Percentiles rank a stretch among this genome's conserved stretches.
phyloP scores from a whole-genome alignment of 2,113 vertebrate species.

The Hyla sarda region DNA sequence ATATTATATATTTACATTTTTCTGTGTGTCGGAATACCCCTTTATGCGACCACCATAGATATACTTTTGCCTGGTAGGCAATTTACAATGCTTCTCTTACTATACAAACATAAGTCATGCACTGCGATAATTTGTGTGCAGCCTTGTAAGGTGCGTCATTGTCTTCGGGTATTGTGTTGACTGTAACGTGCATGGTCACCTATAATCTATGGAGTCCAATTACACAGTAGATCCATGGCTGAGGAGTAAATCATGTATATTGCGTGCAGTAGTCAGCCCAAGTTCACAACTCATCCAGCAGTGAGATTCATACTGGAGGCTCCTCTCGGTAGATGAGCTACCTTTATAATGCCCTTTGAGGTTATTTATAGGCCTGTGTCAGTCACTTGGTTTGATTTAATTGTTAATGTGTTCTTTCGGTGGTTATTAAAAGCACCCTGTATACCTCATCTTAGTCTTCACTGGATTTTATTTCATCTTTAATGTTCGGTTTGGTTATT shows the following conservation, averaged over 20 bases:
- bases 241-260: not conserved
- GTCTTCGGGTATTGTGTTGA: too few relatives aligned
- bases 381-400: conserved; percentile 34
- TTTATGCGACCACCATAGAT: too few relatives aligned
- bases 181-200: not conserved
- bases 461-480: conserved; percentile 42
- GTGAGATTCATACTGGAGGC: not conserved
- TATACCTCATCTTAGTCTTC: conserved; percentile 32
- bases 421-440: conserved; percentile 26
- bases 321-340: not conserved
- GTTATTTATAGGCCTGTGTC: conserved; percentile 38
- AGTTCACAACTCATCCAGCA: conserved; percentile 4
- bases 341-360: conserved; percentile 20
- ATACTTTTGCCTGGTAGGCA: too few relatives aligned
- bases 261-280: not conserved
- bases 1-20: too few relatives aligned
- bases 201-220: not conserved
- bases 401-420: conserved; percentile 47
- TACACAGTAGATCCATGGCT: not conserved
- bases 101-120: not conserved
- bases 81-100: not conserved
- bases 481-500: conserved; percentile 43
- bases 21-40: too few relatives aligned
- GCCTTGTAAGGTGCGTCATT: too few relatives aligned
- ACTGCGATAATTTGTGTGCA: not conserved